Percentiles rank a stretch among this genome's conserved stretches.
Evolutionary conservation across 2,888 invertebrate species (phyloP).

Genomic region (Pteria penguin): DNA sequence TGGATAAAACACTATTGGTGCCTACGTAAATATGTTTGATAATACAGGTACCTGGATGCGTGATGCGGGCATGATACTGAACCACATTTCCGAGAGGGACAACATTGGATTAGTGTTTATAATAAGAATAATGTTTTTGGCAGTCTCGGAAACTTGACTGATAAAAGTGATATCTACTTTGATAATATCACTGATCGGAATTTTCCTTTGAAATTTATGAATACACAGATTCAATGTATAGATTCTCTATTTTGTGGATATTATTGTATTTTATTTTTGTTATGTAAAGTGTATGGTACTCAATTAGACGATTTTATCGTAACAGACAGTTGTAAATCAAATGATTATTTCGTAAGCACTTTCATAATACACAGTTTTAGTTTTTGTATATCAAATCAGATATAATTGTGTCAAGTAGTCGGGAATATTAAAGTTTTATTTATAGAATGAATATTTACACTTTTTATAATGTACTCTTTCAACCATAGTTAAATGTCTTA

Average conservation of each 20-base stretch:
- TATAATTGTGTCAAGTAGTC: too few relatives aligned
- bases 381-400: conserved; percentile 1
- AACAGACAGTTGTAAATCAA: neutral
- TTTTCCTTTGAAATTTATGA: neutral
- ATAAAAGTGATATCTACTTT: neutral
- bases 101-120: conserved; percentile 23
- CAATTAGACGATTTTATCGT: conserved; percentile 1
- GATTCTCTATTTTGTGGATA: conserved; percentile 12
- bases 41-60: conserved; percentile 36
- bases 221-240: neutral
- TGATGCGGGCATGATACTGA: conserved; percentile 38
- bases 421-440: too few relatives aligned
- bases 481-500: too few relatives aligned
- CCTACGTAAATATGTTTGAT: conserved; percentile 37
- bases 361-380: neutral
- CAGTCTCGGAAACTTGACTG: conserved; percentile 1
- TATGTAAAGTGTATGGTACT: neutral
- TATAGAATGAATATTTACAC: too few relatives aligned
- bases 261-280: conserved; percentile 16
- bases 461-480: too few relatives aligned
- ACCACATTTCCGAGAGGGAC: neutral
- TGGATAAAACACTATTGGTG: conserved; percentile 26
- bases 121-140: conserved; percentile 16
- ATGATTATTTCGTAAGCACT: neutral
- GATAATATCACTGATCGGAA: neutral